Evolutionary conservation across 2,797 vertebrate genomes (phyloP).

Genomic region (Enteromius trimaculatus): DNA sequence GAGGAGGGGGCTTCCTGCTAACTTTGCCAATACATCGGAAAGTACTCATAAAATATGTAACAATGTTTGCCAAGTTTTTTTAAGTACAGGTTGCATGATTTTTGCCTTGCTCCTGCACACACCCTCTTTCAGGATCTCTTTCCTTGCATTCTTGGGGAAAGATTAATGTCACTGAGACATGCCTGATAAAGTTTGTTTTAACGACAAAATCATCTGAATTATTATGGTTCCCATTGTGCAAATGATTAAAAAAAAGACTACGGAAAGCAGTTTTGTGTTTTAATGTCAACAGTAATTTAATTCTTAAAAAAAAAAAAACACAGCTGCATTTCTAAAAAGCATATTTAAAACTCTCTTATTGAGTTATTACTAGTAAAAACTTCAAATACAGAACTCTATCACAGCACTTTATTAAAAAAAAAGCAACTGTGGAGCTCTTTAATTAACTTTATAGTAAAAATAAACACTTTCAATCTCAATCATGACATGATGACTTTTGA

Average conservation of each 20-base stretch:
- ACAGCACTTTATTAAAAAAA: not conserved
- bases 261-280: not conserved
- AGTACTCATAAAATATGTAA: constrained; percentile 57
- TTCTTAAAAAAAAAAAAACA: not conserved
- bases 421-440: not conserved
- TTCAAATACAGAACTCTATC: not conserved
- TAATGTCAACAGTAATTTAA: not conserved
- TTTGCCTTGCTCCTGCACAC: not conserved
- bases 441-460: not conserved
- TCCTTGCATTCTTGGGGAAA: not conserved
- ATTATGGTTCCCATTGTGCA: not conserved
- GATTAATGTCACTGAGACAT: not conserved
- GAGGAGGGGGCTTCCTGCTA: constrained; percentile 73
- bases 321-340: not conserved
- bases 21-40: constrained; percentile 57
- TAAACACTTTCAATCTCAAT: not conserved
- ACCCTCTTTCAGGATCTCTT: not conserved
- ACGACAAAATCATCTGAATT: not conserved
- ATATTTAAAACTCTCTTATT: not conserved
- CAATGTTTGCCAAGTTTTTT: constrained; percentile 27
- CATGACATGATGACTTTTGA: not conserved
- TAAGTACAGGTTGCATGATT: not conserved
- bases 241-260: not conserved
- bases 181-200: not conserved
- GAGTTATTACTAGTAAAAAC: not conserved